Evolutionary conservation across 2,113 vertebrate species (phyloP).

Genomic region (Cyprinodon brontotheroides): DNA sequence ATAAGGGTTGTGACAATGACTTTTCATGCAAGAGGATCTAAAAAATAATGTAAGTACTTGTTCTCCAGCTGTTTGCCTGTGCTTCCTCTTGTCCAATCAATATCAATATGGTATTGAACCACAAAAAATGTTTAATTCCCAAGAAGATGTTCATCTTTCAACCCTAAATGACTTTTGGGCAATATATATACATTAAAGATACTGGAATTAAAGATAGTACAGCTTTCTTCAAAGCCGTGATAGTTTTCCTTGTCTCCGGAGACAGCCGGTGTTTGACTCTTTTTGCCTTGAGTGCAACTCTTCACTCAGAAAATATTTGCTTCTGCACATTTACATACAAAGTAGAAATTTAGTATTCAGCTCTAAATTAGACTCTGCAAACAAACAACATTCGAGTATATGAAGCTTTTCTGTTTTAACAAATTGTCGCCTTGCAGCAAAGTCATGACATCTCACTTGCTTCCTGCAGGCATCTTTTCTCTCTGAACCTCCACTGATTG

Average conservation of each 20-base stretch:
- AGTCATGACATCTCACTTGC: constrained; percentile 27
- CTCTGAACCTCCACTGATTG: not conserved
- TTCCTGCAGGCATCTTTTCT: not conserved
- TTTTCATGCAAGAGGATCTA: no score
- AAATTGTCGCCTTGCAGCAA: constrained; percentile 38
- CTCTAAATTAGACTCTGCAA: constrained; percentile 23
- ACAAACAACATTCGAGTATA: constrained; percentile 24
- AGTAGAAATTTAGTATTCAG: constrained; percentile 32
- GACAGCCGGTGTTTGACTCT: not conserved
- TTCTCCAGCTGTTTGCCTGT: no score
- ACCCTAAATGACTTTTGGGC: no score
- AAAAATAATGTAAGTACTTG: no score
- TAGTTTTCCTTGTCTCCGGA: constrained; percentile 11
- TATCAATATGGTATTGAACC: no score
- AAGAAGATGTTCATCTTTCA: no score
- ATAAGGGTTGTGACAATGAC: no score
- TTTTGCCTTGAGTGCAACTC: constrained; percentile 31
- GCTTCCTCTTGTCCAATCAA: no score
- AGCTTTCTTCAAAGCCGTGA: not conserved
- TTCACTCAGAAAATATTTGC: constrained; percentile 11
- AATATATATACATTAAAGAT: no score
- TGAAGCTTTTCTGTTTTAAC: constrained; percentile 2
- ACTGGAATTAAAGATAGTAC: no score
- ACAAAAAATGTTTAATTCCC: no score
- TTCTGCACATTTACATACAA: constrained; percentile 50